Percentiles rank a stretch among this genome's conserved stretches.
Conservation (phyloP, 2,888 invertebrate species). For the Catocala nupta region DNA sequence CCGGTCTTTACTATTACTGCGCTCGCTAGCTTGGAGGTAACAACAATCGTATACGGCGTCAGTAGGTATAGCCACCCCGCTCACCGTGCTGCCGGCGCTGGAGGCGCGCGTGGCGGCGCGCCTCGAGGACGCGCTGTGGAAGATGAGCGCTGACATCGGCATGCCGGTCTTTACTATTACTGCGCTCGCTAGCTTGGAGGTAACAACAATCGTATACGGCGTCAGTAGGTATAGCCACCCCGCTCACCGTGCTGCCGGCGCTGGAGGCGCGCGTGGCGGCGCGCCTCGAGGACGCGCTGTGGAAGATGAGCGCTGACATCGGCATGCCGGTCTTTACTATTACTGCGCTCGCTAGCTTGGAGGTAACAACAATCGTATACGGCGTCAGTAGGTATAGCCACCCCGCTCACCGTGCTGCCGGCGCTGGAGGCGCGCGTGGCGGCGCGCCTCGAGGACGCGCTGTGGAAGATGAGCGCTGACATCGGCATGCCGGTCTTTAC, state of each 20-base stretch:
- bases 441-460: conserved; percentile 74
- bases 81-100: conserved; percentile 74
- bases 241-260: conserved; percentile 74
- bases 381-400: conserved; percentile 73
- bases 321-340: conserved; percentile 81
- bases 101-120: conserved; percentile 72
- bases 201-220: conserved; percentile 75
- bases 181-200: conserved; percentile 73
- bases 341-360: conserved; percentile 73
- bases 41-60: conserved; percentile 74
- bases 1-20: conserved; percentile 79
- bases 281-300: conserved; percentile 75
- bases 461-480: conserved; percentile 80
- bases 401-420: conserved; percentile 76
- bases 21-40: conserved; percentile 70
- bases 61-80: conserved; percentile 74
- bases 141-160: conserved; percentile 76
- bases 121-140: conserved; percentile 78
- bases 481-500: conserved; percentile 81
- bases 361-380: conserved; percentile 74
- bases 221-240: conserved; percentile 74
- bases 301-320: conserved; percentile 79
- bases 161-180: conserved; percentile 81
- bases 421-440: conserved; percentile 70
- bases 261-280: conserved; percentile 72